phyloP scores from a whole-genome alignment of 2,888 invertebrate genomes.

The Acleris literana region DNA sequence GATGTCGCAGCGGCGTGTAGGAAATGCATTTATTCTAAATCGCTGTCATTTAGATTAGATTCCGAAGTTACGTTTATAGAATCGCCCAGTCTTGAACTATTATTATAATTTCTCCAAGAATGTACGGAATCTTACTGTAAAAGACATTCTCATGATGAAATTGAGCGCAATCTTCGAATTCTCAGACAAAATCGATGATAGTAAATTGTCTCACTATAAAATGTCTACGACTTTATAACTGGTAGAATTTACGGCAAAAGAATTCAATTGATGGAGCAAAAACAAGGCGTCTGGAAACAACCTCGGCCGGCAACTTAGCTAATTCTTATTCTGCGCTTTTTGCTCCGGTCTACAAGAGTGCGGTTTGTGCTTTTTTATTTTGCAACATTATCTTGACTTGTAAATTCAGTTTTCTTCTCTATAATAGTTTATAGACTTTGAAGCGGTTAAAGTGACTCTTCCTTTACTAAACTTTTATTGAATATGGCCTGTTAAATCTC shows the following conservation, averaged over 20 bases:
- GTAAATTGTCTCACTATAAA: constrained; percentile 17
- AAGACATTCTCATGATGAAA: constrained; percentile 15
- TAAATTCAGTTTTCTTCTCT: constrained; percentile 25
- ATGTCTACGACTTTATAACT: constrained; percentile 19
- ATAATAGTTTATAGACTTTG: constrained; percentile 1
- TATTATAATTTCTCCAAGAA: constrained; percentile 16
- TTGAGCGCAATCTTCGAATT: constrained; percentile 20
- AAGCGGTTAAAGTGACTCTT: not conserved
- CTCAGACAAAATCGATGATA: constrained; percentile 29
- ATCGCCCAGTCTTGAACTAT: constrained; percentile 26
- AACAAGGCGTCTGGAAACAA: constrained; percentile 31
- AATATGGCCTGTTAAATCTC: constrained; percentile 27
- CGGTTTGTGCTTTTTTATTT: constrained; percentile 12
- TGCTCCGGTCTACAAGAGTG: constrained; percentile 22
- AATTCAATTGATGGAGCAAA: constrained; percentile 29
- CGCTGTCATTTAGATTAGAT: constrained; percentile 52
- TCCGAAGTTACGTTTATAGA: constrained; percentile 50
- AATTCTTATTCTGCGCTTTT: constrained; percentile 34
- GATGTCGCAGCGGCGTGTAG: constrained; percentile 59
- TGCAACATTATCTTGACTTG: constrained; percentile 23
- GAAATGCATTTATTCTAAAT: constrained; percentile 63
- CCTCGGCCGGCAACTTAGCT: constrained; percentile 27
- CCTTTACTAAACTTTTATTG: constrained; percentile 19
- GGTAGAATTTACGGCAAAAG: constrained; percentile 10
- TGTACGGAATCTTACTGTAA: constrained; percentile 11